phyloP scores from a whole-genome alignment of 1,140 invertebrate genomes.

The Leptonema lineaticorne region DNA sequence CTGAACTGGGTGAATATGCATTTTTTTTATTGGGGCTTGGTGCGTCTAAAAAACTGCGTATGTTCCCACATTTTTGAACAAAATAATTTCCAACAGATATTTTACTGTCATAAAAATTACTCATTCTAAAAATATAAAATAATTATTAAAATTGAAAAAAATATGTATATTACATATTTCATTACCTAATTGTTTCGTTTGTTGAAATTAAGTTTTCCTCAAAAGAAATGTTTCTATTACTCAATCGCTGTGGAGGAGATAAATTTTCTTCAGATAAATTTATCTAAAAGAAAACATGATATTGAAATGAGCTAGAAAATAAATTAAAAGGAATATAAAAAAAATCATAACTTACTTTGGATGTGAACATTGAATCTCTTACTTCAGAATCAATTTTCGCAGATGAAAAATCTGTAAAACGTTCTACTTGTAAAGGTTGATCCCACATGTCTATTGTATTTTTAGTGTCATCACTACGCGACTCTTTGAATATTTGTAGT shows the following conservation, averaged over 20 bases:
- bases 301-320: not conserved
- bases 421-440: constrained; percentile 23
- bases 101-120: constrained; percentile 27
- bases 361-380: constrained; percentile 37
- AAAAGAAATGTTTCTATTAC: constrained; percentile 8
- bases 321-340: not conserved
- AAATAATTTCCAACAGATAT: constrained; percentile 40
- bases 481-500: constrained; percentile 25
- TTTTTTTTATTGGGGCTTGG: constrained; percentile 33
- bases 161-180: too few species aligned
- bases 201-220: not conserved
- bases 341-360: constrained; percentile 26
- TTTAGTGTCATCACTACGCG: not conserved
- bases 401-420: not conserved
- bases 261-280: constrained; percentile 34
- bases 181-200: not conserved
- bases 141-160: constrained; percentile 1
- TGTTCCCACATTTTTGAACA: constrained; percentile 22
- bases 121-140: constrained; percentile 20
- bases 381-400: constrained; percentile 18
- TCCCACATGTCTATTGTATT: constrained; percentile 21
- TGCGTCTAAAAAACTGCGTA: constrained; percentile 30
- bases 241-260: too few species aligned
- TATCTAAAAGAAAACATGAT: constrained; percentile 24
- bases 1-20: not conserved